Base-by-base conservation (phyloP, 2,797 vertebrate genomes). In the Hylomyscus alleni region DNA sequence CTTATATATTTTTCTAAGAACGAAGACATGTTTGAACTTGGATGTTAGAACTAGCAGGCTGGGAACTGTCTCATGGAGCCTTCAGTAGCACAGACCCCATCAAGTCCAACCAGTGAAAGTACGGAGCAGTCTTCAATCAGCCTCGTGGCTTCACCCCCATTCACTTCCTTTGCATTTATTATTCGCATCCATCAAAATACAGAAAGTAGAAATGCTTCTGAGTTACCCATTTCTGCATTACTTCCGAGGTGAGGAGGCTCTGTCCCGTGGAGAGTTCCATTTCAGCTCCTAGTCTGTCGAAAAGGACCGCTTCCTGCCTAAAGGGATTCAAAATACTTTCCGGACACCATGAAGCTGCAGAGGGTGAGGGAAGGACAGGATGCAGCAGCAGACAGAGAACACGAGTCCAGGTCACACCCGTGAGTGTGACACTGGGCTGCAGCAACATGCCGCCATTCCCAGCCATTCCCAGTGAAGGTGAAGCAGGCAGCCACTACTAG, bases 401-500 rank as follows among this genome's bases (percentile, higher is more conserved):
- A 76, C 26, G 94, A 76, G 73, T 22, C 78, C 75, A 73, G 67
- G 54, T 17, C 69, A 92, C 17, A 50, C 54, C 83, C 26, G 10
- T 6, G 52, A 88, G n/a, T 19, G 22, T 60, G 77, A 62, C 91
- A 92, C 87, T 86, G 93, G 90, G 92, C 95, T 89, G 92, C 92
- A 92, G 95, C 82, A 34, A 80, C 97, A 98, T 95, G 93, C 93
- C 92, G 80, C 87, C 93, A 73, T 80, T 26, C 54, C 6, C 69
- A 47, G 86, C 90, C 93, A 93, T 52, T 75, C 86, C 62, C 31
- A 47, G 47, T 13, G 12, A 31, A 67, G 24, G 47, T 34, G 56
- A 88, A 95, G 95, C 97, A 90, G 80, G 73, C 96, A 96, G 96
- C 85, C 97, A 87, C 52, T 65, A 54, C 47, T 26, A 50, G 17